Evolutionary conservation across 2,797 vertebrate species (phyloP), one percentile per base, ranked within the genome.

Genomic region (Otolemur crassicaudatus): DNA sequence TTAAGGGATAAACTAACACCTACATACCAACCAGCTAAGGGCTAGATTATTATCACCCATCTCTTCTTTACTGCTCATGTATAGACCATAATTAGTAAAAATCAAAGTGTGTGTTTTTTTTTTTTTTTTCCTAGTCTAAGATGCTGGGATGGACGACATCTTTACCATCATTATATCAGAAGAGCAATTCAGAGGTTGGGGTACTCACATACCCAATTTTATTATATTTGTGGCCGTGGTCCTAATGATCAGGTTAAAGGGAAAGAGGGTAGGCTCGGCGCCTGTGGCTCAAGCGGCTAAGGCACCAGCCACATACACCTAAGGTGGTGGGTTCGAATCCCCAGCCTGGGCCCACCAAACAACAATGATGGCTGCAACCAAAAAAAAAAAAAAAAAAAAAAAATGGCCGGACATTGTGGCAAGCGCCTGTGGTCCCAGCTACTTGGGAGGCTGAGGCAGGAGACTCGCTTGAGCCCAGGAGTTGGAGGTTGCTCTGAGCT

Each of bases 61-160:
- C 5, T 91, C 81, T 70, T 81, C 43, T 46, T 34, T 79, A 4
- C 0, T 85, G 58, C 31, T 93, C 22, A 73, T 67, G 14, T 84
- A 61, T 80, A 72, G 83, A 85, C 25, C 76, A n/a, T n/a, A 63
- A 56, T 73, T 91, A 79, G 5, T 46, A 76, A 72, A 65, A 91
- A 87, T 73, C 17, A 87, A 9, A 37, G 87, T n/a, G n/a, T n/a
- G n/a, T n/a, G n/a, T n/a, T n/a, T n/a, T n/a, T 87, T 80, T 95
- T 84, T n/a, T 89, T 37, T 90, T 81, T 95, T 84, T 7, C 6
- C 13, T 86, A 75, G 17, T 81, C 6, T 83, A 34, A 65, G 49
- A 49, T 70, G 1, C 4, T 84, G 11, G 20, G 22, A 72, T 70
- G 10, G n/a, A 27, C 53, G 20, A 25, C 58, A 61, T 63, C 12